phyloP scores from a whole-genome alignment of 2,113 vertebrate species.

The Phoenicopterus ruber region DNA sequence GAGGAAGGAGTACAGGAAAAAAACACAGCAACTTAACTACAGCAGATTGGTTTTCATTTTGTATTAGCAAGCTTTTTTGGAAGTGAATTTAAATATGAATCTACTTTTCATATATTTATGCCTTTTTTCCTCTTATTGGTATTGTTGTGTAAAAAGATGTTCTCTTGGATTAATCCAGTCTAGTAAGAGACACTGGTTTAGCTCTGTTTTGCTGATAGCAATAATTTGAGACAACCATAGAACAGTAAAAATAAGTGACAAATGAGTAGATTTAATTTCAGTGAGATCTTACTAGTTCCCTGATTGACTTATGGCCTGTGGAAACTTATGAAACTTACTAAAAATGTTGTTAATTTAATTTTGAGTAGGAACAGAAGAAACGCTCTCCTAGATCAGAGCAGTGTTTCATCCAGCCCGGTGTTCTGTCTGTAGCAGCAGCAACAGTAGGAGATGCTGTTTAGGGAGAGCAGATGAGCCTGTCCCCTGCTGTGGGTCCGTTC shows the following conservation, averaged over 20 bases:
- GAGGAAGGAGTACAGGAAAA: background rate
- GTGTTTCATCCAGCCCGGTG: background rate
- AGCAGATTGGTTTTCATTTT: background rate
- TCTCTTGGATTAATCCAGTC: background rate
- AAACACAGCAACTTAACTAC: no score
- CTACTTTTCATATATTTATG: background rate
- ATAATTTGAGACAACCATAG: background rate
- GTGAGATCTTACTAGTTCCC: background rate
- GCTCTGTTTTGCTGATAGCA: background rate
- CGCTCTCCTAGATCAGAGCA: background rate
- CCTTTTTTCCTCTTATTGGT: background rate
- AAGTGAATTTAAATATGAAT: background rate
- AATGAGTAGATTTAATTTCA: background rate
- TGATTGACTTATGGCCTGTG: background rate
- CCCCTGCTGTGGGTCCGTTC: background rate
- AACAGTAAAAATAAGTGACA: background rate
- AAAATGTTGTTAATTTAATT: background rate
- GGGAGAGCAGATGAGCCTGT: background rate
- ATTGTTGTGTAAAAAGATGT: background rate
- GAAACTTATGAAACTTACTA: background rate
- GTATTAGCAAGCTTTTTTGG: background rate
- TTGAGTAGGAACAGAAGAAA: background rate
- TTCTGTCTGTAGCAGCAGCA: background rate
- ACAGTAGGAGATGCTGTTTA: background rate
- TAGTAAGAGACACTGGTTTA: background rate